Percentiles rank a stretch among this genome's conserved stretches.
phyloP scores from a whole-genome alignment of 2,797 vertebrate species.

The Corythornis leucogaster region DNA sequence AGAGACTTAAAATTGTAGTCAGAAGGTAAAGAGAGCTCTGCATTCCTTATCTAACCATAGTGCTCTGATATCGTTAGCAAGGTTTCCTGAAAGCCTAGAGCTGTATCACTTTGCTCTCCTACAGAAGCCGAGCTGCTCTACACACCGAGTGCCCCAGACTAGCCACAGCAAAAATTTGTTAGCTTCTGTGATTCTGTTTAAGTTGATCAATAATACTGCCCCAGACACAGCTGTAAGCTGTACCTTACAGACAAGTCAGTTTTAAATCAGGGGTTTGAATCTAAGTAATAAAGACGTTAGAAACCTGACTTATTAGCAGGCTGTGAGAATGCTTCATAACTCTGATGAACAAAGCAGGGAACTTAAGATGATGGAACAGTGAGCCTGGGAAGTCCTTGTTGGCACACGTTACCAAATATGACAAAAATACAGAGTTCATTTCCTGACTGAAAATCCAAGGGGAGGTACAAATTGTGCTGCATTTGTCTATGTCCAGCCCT shows the following conservation, averaged over 20 bases:
- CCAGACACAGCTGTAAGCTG: background rate
- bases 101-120: background rate
- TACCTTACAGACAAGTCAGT: background rate
- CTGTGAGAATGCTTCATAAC: background rate
- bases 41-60: background rate
- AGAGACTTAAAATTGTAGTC: background rate
- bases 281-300: background rate
- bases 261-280: background rate
- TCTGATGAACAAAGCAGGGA: background rate
- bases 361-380: background rate
- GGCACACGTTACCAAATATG: background rate
- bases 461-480: background rate
- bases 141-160: background rate
- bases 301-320: background rate
- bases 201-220: background rate
- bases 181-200: background rate
- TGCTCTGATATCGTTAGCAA: background rate
- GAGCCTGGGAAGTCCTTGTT: background rate
- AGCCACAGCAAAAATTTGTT: background rate
- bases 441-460: background rate
- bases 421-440: background rate
- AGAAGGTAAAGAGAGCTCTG: background rate
- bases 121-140: background rate
- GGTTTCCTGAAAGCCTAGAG: background rate
- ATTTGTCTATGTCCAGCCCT: background rate